Evolutionary conservation across 2,797 vertebrate species (phyloP), one percentile per base, ranked within the genome.

Genomic region (Ctenochaetus hawaiiensis): DNA sequence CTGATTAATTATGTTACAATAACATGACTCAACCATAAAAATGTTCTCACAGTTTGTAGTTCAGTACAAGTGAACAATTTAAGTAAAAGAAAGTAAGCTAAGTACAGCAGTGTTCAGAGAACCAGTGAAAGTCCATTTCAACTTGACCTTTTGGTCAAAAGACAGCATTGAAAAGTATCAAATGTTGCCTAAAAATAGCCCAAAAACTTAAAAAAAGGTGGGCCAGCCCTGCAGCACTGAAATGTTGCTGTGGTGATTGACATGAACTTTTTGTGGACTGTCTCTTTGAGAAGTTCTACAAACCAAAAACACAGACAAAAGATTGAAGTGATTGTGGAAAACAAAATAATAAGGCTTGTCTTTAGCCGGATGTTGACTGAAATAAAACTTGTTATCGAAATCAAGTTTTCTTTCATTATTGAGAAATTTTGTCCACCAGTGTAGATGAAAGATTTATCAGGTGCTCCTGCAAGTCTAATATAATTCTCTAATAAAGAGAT

Each of bases 111-210:
- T 41, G 30, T 53, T 53, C 3, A 20, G 18, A 57, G 60, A 72
- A 47, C 26, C 18, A 54, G 20, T 34, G 8, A 68, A 59, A 66
- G 41, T 67, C 16, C 41, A 22, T 18, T 20, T 69, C n/a, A 56
- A 6, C 65, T 58, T 80, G 71, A 78, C 76, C 64, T 82, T 43
- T 67, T 1, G 3, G 43, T n/a, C 4, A 68, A 51, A 26, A 41
- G 34, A 63, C 30, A 41, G 41, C 4, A 23, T 58, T 72, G 17
- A 22, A 72, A 60, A 78, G 85, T 83, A 48, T 83, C 78, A 45
- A 3, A 72, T 77, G 80, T 45, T n/a, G 4, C 52, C 77, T 77
- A 81, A 72, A 77, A 81, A 82, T 85, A 83, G 64, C 26, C 14
- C 14, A 6, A 63, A 77, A 87, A 75, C 13, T 53, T 17, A n/a